Base-by-base conservation (phyloP, 1,140 invertebrate species). In the Pygmarrhopalites habei region DNA sequence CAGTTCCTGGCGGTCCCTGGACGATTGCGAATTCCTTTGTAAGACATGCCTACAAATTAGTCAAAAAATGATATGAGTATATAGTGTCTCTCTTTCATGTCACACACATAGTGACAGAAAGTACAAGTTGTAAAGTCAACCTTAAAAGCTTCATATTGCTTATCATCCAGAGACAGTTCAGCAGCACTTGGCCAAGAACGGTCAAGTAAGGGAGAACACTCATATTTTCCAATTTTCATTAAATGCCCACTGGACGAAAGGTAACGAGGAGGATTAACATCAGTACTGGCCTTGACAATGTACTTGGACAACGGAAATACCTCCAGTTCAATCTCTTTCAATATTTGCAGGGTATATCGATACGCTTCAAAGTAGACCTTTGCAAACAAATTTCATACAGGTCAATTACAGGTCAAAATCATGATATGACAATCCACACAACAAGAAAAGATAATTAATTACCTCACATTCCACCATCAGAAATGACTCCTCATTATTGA, bases 371-470 rank as follows among this genome's bases (percentile, higher is more conserved):
- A 55, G 51, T 28, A 21, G 29, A 28, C 51, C 26, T 55, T 28
- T 14, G 5, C 10, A 23, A 49, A 10, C 7, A 32, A 28, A 55
- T 28, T 28, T 28, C 51, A 29, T 28, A 55, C 12, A 28, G 7
- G 29, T n/a, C 5, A 55, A 28, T 55, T 23, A 29, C 5, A 32
- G 21, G 5, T 55, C 14, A 55, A 55, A 58, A 14, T 7, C 23
- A 58, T 58, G 10, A 12, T 28, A 55, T 14, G 64, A 80, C 35
- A 81, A 81, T 44, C 78, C 77, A 70, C 86, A 87, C 0, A 85
- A 82, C 69, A 86, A 82, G 72, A 85, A 86, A 70, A 84, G 86
- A 14, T n/a, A n/a, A n/a, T n/a, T n/a, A n/a, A n/a, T n/a, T n/a
- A 84, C 80, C 58, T 80, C 80, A 30, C 81, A 81, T 72, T 86